These are phyloP conservation scores for Limnothrissa miodon DNA, from an alignment of 2,113 vertebrate species.

Conservation along the genomic window DNA sequence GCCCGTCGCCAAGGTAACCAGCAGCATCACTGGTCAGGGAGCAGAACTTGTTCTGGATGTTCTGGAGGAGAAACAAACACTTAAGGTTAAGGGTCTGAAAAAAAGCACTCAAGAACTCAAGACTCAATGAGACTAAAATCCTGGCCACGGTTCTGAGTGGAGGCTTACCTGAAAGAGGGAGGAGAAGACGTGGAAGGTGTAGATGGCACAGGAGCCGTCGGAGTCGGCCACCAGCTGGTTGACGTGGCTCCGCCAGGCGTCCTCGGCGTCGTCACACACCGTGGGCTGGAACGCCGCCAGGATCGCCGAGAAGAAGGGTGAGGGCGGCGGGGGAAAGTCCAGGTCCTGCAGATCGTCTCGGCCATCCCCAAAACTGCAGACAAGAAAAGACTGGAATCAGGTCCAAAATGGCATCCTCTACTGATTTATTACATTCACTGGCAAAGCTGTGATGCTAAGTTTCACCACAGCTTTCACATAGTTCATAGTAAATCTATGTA, in stretches of 20 bases:
- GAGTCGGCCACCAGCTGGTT: slow-evolving; percentile 90
- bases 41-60: slow-evolving; percentile 97
- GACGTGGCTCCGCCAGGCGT: slow-evolving; percentile 93
- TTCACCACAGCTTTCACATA: too few relatives aligned
- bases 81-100: neutral
- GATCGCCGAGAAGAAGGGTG: slow-evolving; percentile 98
- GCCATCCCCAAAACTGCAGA: slow-evolving; percentile 83
- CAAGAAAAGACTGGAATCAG: slow-evolving; percentile 18
- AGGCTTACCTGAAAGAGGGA: slow-evolving; percentile 90
- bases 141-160: neutral
- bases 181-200: slow-evolving; percentile 98
- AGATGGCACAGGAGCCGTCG: slow-evolving; percentile 93
- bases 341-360: slow-evolving; percentile 77
- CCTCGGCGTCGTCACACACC: slow-evolving; percentile 84
- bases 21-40: slow-evolving; percentile 91
- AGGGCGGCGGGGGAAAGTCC: slow-evolving; percentile 86
- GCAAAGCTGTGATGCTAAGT: too few relatives aligned
- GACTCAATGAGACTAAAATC: neutral
- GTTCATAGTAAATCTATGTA: too few relatives aligned
- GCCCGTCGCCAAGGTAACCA: slow-evolving; percentile 89
- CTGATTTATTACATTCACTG: too few relatives aligned
- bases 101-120: neutral
- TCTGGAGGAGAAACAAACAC: slow-evolving; percentile 72
- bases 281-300: slow-evolving; percentile 93
- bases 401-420: too few relatives aligned